Conservation (phyloP, 2,888 invertebrate genomes). For the Temnothorax rugatulus region DNA sequence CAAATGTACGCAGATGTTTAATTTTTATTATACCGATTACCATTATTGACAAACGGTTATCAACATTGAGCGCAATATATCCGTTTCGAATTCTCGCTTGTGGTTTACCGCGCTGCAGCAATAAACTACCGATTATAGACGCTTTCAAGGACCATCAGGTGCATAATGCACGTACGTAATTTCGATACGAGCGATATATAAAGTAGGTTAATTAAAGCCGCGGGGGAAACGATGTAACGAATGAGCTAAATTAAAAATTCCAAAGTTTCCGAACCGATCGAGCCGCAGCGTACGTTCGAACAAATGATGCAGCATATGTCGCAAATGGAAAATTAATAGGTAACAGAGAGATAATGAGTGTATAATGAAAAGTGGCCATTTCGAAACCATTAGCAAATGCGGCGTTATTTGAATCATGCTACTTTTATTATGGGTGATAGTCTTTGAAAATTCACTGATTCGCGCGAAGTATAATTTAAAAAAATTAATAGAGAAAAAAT, state of each 20-base stretch:
- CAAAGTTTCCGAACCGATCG: conserved; percentile 39
- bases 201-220: conserved; percentile 55
- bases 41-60: conserved; percentile 76
- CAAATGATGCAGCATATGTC: conserved; percentile 48
- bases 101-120: conserved; percentile 67
- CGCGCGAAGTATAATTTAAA: not conserved
- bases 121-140: conserved; percentile 68
- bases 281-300: conserved; percentile 1
- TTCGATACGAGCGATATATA: conserved; percentile 43
- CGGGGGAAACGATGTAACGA: conserved; percentile 47
- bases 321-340: conserved; percentile 44
- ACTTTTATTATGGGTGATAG: not conserved
- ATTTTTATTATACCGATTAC: conserved; percentile 75
- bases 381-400: conserved; percentile 27
- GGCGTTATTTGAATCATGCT: not conserved
- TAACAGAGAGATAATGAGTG: conserved; percentile 42
- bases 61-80: conserved; percentile 73
- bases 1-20: conserved; percentile 1
- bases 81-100: conserved; percentile 62
- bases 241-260: conserved; percentile 47
- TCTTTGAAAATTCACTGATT: not conserved
- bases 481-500: not conserved
- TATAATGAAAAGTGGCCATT: conserved; percentile 37
- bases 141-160: conserved; percentile 59
- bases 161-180: conserved; percentile 51